Evolutionary conservation across 2,888 invertebrate genomes (phyloP).

Genomic region (Chromoteleia sp.): DNA sequence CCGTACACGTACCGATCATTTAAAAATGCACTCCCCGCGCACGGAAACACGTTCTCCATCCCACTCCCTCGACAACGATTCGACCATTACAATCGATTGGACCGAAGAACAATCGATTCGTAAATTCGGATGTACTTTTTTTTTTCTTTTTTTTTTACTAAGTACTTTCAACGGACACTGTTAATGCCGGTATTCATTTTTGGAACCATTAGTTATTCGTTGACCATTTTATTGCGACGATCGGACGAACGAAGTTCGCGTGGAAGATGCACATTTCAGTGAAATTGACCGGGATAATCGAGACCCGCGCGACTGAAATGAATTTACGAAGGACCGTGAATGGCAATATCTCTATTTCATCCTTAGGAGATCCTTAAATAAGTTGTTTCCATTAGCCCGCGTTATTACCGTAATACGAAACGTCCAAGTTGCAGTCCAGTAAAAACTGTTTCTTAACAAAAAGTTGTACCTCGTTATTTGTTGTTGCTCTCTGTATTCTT

Average conservation of each 20-base stretch:
- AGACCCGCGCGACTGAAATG: neutral
- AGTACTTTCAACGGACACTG: too few relatives aligned
- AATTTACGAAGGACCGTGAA: slow-evolving; percentile 14
- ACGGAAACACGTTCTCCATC: too few relatives aligned
- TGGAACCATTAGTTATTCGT: too few relatives aligned
- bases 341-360: slow-evolving; percentile 17
- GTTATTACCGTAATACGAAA: slow-evolving; percentile 27
- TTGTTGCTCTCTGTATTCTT: slow-evolving; percentile 44
- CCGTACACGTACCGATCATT: slow-evolving; percentile 3
- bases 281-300: neutral
- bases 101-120: too few relatives aligned
- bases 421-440: slow-evolving; percentile 32
- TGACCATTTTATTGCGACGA: too few relatives aligned
- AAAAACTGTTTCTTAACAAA: slow-evolving; percentile 27
- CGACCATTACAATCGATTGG: too few relatives aligned
- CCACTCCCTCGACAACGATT: too few relatives aligned
- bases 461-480: slow-evolving; percentile 34
- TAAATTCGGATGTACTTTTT: too few relatives aligned
- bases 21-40: slow-evolving; percentile 1
- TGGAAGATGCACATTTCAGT: neutral
- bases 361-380: slow-evolving; percentile 25
- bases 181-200: too few relatives aligned
- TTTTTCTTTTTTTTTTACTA: too few relatives aligned
- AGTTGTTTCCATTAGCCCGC: slow-evolving; percentile 33
- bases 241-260: neutral